phyloP scores from a whole-genome alignment of 2,797 vertebrate genomes.

The Enoplosus armatus region DNA sequence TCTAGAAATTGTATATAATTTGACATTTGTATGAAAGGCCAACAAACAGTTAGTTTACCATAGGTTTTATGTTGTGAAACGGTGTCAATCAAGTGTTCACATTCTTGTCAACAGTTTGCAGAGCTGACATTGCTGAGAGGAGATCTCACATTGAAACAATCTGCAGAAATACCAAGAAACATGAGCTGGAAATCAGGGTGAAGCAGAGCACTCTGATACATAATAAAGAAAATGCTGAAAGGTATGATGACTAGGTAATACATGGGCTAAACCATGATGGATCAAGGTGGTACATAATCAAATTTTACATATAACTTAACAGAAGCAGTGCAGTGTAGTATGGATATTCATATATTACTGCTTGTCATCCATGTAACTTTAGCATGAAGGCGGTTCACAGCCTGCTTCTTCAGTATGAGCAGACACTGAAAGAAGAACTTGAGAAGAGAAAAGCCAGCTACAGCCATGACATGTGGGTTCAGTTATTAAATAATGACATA shows the following conservation, averaged over 20 bases:
- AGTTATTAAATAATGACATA: too few species aligned
- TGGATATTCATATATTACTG: background rate
- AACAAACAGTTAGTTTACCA: background rate
- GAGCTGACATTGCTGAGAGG: conserved; percentile 71
- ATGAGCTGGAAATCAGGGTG: conserved; percentile 74
- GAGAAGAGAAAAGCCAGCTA: conserved; percentile 74
- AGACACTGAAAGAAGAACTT: conserved; percentile 79
- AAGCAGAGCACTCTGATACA: conserved; percentile 70
- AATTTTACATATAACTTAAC: background rate
- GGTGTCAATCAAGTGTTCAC: background rate
- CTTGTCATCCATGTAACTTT: conserved; percentile 27
- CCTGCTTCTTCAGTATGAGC: conserved; percentile 81
- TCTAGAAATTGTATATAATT: too few species aligned
- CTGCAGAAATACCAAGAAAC: conserved; percentile 57
- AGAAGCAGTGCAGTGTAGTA: background rate
- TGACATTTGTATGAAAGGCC: background rate
- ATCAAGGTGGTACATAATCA: background rate
- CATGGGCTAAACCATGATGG: background rate
- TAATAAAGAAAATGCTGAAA: conserved; percentile 75
- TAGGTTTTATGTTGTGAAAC: background rate
- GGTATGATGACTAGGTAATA: conserved; percentile 57
- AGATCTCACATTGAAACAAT: conserved; percentile 65
- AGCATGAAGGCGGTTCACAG: conserved; percentile 77
- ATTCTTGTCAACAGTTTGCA: conserved; percentile 65
- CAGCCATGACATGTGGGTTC: conserved; percentile 78